Evolutionary conservation across 2,888 invertebrate species (phyloP).

Genomic region (Parnassius apollo): DNA sequence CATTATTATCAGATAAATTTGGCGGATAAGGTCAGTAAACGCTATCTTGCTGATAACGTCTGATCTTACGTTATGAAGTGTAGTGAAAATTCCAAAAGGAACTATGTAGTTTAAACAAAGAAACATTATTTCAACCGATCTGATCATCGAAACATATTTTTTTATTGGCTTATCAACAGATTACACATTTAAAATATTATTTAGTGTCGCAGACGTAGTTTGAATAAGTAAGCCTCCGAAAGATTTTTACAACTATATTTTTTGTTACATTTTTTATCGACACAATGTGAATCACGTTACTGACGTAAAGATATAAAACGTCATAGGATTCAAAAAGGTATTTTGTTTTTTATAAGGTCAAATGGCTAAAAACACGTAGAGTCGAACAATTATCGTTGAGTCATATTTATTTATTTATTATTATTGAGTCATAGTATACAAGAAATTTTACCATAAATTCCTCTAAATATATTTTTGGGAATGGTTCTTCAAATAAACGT

Average conservation of each 20-base stretch:
- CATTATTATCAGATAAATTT: conserved; percentile 60
- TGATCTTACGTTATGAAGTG: conserved; percentile 55
- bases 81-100: conserved; percentile 37
- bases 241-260: not conserved
- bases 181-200: too few species aligned
- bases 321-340: conserved; percentile 5
- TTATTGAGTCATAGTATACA: conserved; percentile 17
- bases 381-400: conserved; percentile 9
- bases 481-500: too few species aligned
- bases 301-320: conserved; percentile 8
- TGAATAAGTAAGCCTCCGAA: not conserved
- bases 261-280: conserved; percentile 1
- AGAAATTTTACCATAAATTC: not conserved
- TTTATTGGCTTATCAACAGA: too few species aligned
- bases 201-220: too few species aligned
- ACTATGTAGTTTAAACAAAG: not conserved
- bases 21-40: conserved; percentile 56
- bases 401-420: conserved; percentile 15
- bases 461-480: too few species aligned
- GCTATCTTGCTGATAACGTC: conserved; percentile 65
- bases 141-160: too few species aligned
- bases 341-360: conserved; percentile 20
- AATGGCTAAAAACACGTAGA: conserved; percentile 4
- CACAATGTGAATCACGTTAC: conserved; percentile 12
- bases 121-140: too few species aligned